Evolutionary conservation across 2,113 vertebrate genomes (phyloP), one percentile per base, ranked within the genome.

Genomic region (Cnemophilus loriae): DNA sequence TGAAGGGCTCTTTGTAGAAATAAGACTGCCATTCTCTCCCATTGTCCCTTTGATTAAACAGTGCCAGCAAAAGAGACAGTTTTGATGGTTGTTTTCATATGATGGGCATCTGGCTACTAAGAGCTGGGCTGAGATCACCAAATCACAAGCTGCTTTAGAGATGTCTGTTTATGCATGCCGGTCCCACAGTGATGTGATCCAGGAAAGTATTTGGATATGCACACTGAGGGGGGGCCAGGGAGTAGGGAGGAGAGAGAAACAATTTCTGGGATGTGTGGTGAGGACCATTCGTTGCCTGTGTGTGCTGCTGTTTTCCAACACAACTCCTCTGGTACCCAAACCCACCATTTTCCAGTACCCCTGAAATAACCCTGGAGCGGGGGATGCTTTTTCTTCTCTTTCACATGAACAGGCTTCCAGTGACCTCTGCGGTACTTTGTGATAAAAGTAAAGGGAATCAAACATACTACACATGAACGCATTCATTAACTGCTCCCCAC

Each of bases 1-100:
- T 97, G 95, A 97, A 96, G 96, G 92, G 90, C 79, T 88, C 90
- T 95, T 96, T 97, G 90, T 96, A 81, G 92, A 83, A 96, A 55
- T 93, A 91, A 90, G 93, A 75, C 93, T 94, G 93, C 95, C 93
- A 92, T 84, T 97, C 95, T 96, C 68, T 74, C 71, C 79, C 64
- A 96, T 95, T 96, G 93, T 90, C 79, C 64, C 79, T 90, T 95
- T 93, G 93, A 93, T 94, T 96, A 94, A 97, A 92, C 75, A 94
- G 95, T 70, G 79, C 87, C 95, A 96, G 92, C 78, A 27, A 94
- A 88, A 86, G 93, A 96, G 95, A 96, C 95, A 92, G 95, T 96
- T 94, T 87, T 94, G 90, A 94, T 95, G 87, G 93, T 95, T 91
- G 93, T 95, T 97, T 96, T 94, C 88, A 33, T 96, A 90, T 95